A percentile compares a stretch with the other conserved stretches of the same genome.
Evolutionary conservation across 1,140 invertebrate genomes (phyloP).

Genomic region (Odontomachus brunneus): DNA sequence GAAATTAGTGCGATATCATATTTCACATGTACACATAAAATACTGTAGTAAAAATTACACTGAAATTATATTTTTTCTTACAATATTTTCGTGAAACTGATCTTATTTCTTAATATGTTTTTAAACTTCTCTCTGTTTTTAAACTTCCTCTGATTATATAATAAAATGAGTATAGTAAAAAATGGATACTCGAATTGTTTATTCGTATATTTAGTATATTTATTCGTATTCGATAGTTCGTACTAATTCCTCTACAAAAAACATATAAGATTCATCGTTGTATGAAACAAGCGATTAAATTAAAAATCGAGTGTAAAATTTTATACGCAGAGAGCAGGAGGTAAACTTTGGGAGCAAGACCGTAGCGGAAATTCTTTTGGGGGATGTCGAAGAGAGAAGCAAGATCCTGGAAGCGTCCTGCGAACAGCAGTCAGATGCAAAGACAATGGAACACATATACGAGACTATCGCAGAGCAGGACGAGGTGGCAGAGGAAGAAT

Average conservation of each 20-base stretch:
- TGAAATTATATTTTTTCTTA: no score
- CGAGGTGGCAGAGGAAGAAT: slow-evolving; percentile 61
- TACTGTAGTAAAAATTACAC: no score
- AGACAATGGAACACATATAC: slow-evolving; percentile 73
- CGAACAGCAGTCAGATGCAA: slow-evolving; percentile 18
- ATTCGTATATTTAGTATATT: no score
- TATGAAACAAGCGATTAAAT: neutral
- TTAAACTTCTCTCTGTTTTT: no score
- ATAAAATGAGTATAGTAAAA: no score
- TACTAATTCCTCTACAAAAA: no score
- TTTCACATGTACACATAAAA: neutral
- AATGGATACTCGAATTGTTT: no score
- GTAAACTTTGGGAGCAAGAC: slow-evolving; percentile 74
- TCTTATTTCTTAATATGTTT: no score
- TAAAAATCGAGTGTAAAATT: neutral
- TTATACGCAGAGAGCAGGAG: slow-evolving; percentile 75
- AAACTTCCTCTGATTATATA: no score
- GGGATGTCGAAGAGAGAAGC: slow-evolving; percentile 76
- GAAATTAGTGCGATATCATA: neutral
- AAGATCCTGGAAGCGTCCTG: slow-evolving; percentile 69
- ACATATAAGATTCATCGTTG: no score
- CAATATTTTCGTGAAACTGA: no score
- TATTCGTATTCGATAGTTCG: no score
- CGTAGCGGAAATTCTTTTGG: slow-evolving; percentile 80
- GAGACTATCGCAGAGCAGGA: slow-evolving; percentile 73